Evolutionary conservation across 2,797 vertebrate species (phyloP).

Genomic region (Myotis planiceps): DNA sequence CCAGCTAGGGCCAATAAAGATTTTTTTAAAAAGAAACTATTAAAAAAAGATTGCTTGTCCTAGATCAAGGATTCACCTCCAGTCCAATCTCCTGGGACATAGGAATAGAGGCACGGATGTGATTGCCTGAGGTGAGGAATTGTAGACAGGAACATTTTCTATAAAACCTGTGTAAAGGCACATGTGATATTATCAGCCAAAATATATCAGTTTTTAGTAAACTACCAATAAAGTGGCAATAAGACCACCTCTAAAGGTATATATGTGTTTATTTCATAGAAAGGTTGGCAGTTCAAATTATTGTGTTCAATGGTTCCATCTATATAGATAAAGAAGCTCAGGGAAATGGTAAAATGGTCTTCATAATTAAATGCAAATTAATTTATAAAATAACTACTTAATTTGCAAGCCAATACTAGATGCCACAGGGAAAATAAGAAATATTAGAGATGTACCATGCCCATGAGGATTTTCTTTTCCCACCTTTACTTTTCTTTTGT

Average conservation of each 20-base stretch:
- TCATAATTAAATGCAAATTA: slow-evolving; percentile 5
- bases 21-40: too few relatives aligned
- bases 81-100: not conserved
- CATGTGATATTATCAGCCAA: not conserved
- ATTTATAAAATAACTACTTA: slow-evolving; percentile 1
- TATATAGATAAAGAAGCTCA: not conserved
- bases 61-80: not conserved
- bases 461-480: not conserved
- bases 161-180: not conserved
- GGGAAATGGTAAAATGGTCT: not conserved
- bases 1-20: too few relatives aligned
- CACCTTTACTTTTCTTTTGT: not conserved
- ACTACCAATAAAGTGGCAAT: not conserved
- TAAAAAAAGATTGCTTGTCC: not conserved
- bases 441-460: not conserved
- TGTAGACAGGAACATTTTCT: not conserved
- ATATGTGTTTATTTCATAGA: not conserved
- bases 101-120: not conserved
- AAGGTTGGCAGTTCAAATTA: not conserved
- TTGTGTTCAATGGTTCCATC: not conserved
- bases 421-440: not conserved
- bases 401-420: not conserved
- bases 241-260: not conserved
- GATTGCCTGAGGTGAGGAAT: not conserved
- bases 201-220: not conserved